Conservation (phyloP, 2,888 invertebrate species). For the Amphipyra berbera region DNA sequence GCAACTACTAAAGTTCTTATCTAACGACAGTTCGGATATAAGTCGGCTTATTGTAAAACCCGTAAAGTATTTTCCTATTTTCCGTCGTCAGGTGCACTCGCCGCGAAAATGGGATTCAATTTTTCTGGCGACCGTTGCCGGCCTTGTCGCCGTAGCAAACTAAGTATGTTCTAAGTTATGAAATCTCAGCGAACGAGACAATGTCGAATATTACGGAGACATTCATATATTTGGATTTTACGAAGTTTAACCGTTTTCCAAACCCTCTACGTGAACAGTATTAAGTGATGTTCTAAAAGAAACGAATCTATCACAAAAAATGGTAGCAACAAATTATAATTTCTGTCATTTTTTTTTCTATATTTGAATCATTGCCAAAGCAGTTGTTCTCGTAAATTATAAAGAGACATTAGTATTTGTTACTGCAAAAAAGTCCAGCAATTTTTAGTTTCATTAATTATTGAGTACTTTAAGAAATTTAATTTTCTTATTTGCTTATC, state of each 20-base stretch:
- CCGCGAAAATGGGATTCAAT: slow-evolving; percentile 72
- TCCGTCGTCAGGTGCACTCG: slow-evolving; percentile 70
- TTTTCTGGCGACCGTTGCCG: slow-evolving; percentile 61
- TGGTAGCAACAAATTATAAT: slow-evolving; percentile 7
- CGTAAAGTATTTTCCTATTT: slow-evolving; percentile 74
- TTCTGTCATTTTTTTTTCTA: slow-evolving; percentile 15
- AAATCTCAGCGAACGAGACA: slow-evolving; percentile 24
- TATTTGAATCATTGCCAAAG: slow-evolving; percentile 31
- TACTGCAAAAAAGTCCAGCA: slow-evolving; percentile 11
- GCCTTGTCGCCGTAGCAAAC: slow-evolving; percentile 47
- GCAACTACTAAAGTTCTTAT: slow-evolving; percentile 70
- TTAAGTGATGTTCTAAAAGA: not conserved
- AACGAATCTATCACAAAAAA: slow-evolving; percentile 13
- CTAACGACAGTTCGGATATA: slow-evolving; percentile 69
- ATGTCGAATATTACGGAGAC: slow-evolving; percentile 28
- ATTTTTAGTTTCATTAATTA: slow-evolving; percentile 39
- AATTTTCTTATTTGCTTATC: slow-evolving; percentile 37
- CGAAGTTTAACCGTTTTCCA: not conserved
- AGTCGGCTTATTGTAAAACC: slow-evolving; percentile 78
- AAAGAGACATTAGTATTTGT: slow-evolving; percentile 15
- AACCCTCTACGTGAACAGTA: slow-evolving; percentile 4
- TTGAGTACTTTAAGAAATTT: slow-evolving; percentile 33
- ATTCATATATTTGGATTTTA: not conserved
- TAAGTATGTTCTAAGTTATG: slow-evolving; percentile 43
- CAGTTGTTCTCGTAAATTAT: slow-evolving; percentile 20